These are phyloP conservation scores for Prochilodus magdalenae DNA, from an alignment of 2,113 vertebrate species.

Conservation along the genomic window DNA sequence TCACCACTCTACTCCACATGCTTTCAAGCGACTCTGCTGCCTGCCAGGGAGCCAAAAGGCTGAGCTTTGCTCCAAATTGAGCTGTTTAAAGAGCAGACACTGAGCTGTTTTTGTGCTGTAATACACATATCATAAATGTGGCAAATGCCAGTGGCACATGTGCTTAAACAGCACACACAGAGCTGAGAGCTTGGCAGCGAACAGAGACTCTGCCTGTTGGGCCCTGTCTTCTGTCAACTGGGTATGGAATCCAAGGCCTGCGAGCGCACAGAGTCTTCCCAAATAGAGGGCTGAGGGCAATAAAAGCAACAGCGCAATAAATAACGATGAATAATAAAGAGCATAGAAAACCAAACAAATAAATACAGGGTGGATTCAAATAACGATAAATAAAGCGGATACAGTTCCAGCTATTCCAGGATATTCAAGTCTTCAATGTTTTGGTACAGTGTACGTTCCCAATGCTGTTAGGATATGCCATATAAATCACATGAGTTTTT, in stretches of 20 bases:
- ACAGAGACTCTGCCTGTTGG: constrained; percentile 48
- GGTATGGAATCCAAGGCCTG: constrained; percentile 39
- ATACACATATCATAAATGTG: constrained; percentile 52
- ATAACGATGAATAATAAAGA: neutral
- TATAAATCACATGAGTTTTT: too few species aligned
- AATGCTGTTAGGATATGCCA: too few species aligned
- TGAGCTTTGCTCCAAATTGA: constrained; percentile 56
- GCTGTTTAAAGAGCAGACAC: constrained; percentile 58
- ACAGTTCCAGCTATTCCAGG: too few species aligned
- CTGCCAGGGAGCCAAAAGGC: constrained; percentile 60
- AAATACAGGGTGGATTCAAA: neutral
- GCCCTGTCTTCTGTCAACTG: constrained; percentile 48
- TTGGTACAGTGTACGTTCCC: too few species aligned
- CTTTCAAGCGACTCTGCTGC: constrained; percentile 52
- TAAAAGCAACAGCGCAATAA: neutral
- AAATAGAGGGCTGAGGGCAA: constrained; percentile 15
- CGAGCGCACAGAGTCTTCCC: constrained; percentile 16
- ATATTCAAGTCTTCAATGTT: too few species aligned
- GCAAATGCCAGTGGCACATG: constrained; percentile 52
- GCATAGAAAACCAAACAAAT: neutral
- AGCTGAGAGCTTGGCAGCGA: constrained; percentile 52
- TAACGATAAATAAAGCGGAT: neutral
- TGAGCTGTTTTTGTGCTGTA: constrained; percentile 53
- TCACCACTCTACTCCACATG: constrained; percentile 57
- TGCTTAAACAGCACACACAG: constrained; percentile 43